Conservation (phyloP, 1,140 invertebrate species). For the Sipha flava region DNA sequence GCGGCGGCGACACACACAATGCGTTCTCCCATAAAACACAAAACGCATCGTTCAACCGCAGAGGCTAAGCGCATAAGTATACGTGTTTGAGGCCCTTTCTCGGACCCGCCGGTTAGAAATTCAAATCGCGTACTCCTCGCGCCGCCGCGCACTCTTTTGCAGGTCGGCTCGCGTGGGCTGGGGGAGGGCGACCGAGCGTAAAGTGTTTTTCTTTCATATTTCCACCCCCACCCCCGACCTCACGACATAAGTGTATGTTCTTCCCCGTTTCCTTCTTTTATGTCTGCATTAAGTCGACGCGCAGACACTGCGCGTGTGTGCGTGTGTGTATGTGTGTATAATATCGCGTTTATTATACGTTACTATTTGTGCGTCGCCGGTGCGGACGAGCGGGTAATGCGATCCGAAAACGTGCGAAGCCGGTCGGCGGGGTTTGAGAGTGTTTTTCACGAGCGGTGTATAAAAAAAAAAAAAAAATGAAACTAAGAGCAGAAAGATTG, state of each 20-base stretch:
- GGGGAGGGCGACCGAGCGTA: too few species aligned
- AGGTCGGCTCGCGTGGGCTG: not conserved
- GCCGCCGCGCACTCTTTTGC: not conserved
- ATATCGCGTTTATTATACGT: too few species aligned
- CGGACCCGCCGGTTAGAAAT: not conserved
- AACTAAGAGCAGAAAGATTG: not conserved
- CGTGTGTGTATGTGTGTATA: not conserved
- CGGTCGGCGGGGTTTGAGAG: not conserved
- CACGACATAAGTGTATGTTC: not conserved
- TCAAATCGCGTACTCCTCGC: not conserved
- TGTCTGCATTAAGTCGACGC: constrained; percentile 13
- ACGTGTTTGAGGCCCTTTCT: not conserved
- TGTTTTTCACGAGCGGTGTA: constrained; percentile 1
- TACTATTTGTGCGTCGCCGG: not conserved
- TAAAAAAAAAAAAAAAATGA: not conserved
- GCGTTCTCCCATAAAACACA: not conserved
- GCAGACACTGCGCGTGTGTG: not conserved
- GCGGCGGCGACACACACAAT: too few species aligned
- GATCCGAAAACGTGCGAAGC: not conserved
- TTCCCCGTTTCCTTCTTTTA: not conserved
- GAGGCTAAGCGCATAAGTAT: not conserved
- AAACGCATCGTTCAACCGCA: constrained; percentile 17
- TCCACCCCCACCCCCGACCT: too few species aligned
- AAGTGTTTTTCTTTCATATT: constrained; percentile 17
- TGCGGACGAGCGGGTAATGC: not conserved